Conservation (phyloP, 2,888 invertebrate species). For the Oscheius sp. region DNA sequence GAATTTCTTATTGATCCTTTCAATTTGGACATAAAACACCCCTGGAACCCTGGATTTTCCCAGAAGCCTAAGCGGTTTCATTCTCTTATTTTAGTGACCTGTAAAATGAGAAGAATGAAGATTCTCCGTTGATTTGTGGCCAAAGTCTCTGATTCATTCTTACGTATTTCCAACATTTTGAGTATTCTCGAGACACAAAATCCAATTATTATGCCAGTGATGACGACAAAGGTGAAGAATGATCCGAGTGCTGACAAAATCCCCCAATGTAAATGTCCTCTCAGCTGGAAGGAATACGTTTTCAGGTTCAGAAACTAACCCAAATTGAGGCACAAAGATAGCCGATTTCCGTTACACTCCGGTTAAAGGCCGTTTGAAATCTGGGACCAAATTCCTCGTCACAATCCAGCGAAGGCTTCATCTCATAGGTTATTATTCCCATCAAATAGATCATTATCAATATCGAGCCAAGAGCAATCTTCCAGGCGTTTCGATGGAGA, state of each 20-base stretch:
- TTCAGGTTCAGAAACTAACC: no score
- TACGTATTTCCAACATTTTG: background rate
- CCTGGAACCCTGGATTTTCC: no score
- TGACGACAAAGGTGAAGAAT: background rate
- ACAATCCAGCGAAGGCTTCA: background rate
- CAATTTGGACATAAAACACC: no score
- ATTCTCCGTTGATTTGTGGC: background rate
- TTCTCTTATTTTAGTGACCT: no score
- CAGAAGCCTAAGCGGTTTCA: no score
- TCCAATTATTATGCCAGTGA: background rate
- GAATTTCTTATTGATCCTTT: no score
- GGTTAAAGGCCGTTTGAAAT: no score
- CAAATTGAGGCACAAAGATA: background rate
- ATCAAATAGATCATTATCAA: no score
- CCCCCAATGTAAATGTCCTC: background rate
- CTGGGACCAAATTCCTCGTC: no score
- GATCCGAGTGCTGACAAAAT: background rate
- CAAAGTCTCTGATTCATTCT: background rate
- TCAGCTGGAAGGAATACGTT: no score
- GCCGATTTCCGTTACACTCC: background rate
- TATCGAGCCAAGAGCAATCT: no score
- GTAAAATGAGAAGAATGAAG: slow-evolving; percentile 6
- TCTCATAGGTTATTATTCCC: no score
- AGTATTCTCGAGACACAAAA: background rate
- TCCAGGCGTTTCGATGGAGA: background rate